Evolutionary conservation across 2,113 vertebrate species (phyloP).

Genomic region (Alosa alosa): DNA sequence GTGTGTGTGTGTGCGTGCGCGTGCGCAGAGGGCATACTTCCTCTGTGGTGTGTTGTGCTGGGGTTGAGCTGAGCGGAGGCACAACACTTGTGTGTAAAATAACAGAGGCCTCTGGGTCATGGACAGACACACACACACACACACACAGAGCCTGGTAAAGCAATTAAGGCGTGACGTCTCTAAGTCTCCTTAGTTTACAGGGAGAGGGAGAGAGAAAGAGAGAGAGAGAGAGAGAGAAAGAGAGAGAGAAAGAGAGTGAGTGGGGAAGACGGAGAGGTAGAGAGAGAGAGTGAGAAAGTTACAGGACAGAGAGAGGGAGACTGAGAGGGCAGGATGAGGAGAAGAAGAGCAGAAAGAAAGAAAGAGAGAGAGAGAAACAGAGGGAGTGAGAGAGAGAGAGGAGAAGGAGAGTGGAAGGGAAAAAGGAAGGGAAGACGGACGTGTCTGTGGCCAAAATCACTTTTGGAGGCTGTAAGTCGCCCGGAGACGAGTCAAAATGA

Average conservation of each 20-base stretch:
- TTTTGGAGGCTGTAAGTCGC: not conserved
- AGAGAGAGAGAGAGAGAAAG: not conserved
- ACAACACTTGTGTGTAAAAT: not conserved
- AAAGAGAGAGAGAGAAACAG: constrained; percentile 49
- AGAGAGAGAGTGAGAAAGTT: not conserved
- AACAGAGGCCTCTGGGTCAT: not conserved
- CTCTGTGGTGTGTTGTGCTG: not conserved
- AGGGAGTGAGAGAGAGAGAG: constrained; percentile 20
- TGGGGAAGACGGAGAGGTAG: not conserved
- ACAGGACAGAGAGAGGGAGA: not conserved
- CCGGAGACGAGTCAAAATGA: not conserved
- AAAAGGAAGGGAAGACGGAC: not conserved
- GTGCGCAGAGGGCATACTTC: not conserved
- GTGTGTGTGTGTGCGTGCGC: too few species aligned
- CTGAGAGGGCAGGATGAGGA: not conserved
- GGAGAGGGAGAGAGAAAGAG: constrained; percentile 2
- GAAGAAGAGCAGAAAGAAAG: not conserved
- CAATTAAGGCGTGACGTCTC: constrained; percentile 34
- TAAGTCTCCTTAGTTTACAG: constrained; percentile 26
- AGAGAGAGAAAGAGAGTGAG: not conserved
- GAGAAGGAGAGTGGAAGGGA: not conserved
- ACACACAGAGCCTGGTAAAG: constrained; percentile 25
- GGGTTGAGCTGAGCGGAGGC: not conserved
- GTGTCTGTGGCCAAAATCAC: not conserved
- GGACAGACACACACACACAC: not conserved